Base-by-base conservation (phyloP, 2,888 invertebrate genomes). In the Spisula subtruncata region DNA sequence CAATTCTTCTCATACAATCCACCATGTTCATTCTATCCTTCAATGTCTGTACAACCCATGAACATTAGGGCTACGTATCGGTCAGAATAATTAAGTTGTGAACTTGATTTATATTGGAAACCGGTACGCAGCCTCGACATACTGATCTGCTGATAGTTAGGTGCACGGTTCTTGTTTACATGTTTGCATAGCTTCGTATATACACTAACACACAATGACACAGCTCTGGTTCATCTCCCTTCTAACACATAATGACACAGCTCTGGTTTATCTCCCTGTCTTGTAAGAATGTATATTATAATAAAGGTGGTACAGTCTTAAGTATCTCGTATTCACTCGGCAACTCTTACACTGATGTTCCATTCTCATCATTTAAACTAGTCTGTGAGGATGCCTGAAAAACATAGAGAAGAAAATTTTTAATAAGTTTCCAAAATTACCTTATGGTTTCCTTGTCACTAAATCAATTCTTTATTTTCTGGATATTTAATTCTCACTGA, bases 311-410 rank as follows among this genome's bases (percentile, higher is more conserved):
- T 51, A 83, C 41, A 46, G 41, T 48, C 81, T 51, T n/a, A 32
- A 56, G 25, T 35, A 60, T 87, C 82, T 75, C 29, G 82, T n/a
- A n/a, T 86, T 66, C 41, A 75, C 83, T 75, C 56, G 29, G 54
- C 41, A 46, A 85, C 79, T 35, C 46, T 32, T 86, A 93, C 88
- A 93, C 92, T 25, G 92, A 92, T 20, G 92, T 92, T 46, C 93
- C 93, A 16, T 88, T 84, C 79, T 93, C 93, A 91, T 92, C 93
- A 92, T 92, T 90, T 41, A 92, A 82, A 85, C 91, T 91, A 48
- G 90, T 90, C 83, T 93, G 93, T 32, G 93, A 93, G 8, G 92
- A 86, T 29, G 92, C 92, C 93, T 93, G 90, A 83, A 93, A 89
- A 85, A 41, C n/a, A 83, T 20, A 25, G 32, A 32, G 18, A 60